phyloP scores from a whole-genome alignment of 2,113 vertebrate genomes.

The Illadopsis cleaveri region DNA sequence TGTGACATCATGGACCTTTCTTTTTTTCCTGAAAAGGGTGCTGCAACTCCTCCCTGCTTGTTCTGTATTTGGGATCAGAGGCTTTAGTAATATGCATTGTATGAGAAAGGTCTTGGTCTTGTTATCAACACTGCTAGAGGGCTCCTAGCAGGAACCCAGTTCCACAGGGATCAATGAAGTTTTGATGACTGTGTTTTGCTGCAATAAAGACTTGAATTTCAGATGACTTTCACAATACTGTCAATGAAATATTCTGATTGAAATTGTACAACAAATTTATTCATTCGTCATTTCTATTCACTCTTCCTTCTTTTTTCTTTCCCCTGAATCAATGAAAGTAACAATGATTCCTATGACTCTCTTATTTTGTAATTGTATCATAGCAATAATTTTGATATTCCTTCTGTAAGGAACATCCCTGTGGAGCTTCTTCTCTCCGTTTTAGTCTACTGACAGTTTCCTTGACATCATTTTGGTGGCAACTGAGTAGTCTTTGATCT shows the following conservation, averaged over 20 bases:
- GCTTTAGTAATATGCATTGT: neutral
- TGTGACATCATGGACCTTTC: neutral
- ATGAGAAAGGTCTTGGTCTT: neutral
- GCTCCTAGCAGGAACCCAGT: neutral
- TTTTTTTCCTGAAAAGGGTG: neutral
- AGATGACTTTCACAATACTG: neutral
- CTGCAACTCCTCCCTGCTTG: neutral
- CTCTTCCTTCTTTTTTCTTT: neutral
- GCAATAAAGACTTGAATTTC: neutral
- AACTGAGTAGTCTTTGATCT: neutral
- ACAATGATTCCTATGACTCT: neutral
- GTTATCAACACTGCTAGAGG: neutral
- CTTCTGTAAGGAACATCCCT: neutral
- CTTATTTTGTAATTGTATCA: neutral
- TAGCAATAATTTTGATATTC: neutral
- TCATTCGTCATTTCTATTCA: neutral
- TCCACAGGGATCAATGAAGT: neutral
- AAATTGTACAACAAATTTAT: neutral
- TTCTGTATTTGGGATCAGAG: neutral
- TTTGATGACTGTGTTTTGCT: neutral
- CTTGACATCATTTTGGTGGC: neutral
- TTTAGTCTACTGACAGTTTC: neutral
- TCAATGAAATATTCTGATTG: neutral
- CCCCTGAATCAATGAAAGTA: neutral
- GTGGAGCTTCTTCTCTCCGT: neutral